phyloP scores from a whole-genome alignment of 2,113 vertebrate species.

The Trachemys scripta region DNA sequence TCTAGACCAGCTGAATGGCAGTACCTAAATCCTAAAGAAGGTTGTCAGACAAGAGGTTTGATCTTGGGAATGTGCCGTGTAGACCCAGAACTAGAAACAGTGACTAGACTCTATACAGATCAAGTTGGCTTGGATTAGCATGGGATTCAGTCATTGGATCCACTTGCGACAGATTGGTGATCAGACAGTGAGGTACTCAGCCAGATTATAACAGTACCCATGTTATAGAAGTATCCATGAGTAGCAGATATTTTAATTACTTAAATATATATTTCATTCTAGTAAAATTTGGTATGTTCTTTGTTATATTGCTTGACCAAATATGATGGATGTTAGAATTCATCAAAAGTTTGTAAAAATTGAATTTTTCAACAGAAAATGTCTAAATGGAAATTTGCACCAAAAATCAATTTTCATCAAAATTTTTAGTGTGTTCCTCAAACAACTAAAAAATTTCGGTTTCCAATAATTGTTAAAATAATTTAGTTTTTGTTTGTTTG shows the following conservation, averaged over 20 bases:
- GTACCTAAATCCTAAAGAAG: background rate
- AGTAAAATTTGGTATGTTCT: background rate
- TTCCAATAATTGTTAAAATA: background rate
- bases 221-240: background rate
- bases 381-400: background rate
- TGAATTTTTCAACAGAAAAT: background rate
- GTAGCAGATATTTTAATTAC: background rate
- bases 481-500: background rate
- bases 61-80: accelerated
- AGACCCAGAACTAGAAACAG: background rate
- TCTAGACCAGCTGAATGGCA: background rate
- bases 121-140: background rate
- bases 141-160: accelerated
- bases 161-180: background rate
- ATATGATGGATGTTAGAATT: background rate
- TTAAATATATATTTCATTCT: background rate
- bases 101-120: background rate
- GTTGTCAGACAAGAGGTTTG: background rate
- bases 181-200: background rate
- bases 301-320: background rate
- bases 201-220: background rate
- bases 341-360: background rate
- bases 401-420: background rate
- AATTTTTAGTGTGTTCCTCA: background rate
- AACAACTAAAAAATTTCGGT: background rate